Conservation (phyloP, 2,888 invertebrate genomes). For the Onthophagus sagittarius region DNA sequence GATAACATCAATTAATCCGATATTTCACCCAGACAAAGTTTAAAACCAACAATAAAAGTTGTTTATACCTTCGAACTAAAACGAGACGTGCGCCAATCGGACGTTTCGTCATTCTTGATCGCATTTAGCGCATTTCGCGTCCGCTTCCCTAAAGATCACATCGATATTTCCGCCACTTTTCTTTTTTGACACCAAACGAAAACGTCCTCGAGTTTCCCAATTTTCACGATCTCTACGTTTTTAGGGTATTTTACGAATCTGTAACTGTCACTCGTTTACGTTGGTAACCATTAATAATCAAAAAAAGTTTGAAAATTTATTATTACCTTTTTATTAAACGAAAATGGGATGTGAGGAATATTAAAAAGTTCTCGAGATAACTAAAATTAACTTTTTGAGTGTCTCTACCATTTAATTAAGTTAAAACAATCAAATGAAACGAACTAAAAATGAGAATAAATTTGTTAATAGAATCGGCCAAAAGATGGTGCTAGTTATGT, state of each 20-base stretch:
- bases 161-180: neutral
- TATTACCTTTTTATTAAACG: no score
- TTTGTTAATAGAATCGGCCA: no score
- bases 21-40: neutral
- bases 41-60: neutral
- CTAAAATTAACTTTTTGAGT: no score
- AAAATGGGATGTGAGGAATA: no score
- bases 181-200: neutral
- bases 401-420: no score
- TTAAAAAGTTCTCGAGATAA: no score
- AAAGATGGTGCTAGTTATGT: no score
- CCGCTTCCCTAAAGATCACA: neutral
- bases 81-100: neutral
- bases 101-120: neutral
- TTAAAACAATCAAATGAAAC: no score
- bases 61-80: neutral
- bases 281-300: neutral
- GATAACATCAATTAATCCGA: neutral
- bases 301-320: no score
- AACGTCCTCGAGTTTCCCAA: neutral
- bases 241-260: slow-evolving; percentile 4
- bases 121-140: neutral
- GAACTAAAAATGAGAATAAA: no score
- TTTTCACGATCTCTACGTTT: slow-evolving; percentile 1
- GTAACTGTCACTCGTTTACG: neutral